Evolutionary conservation across 1,140 invertebrate genomes (phyloP).

Genomic region (Drosophila kikkawai): DNA sequence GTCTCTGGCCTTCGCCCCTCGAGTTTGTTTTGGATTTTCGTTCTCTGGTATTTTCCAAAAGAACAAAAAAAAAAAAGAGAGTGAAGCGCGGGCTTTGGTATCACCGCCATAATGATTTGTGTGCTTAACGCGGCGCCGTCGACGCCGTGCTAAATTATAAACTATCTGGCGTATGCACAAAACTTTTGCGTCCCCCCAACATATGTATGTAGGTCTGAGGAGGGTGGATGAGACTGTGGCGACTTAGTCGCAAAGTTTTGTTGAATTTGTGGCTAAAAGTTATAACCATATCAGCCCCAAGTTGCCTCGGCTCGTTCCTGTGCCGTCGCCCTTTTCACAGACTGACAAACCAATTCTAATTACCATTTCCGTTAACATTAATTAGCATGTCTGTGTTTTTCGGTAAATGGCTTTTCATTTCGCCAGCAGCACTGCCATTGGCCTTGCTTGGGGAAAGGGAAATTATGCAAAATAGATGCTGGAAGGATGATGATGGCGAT

Average conservation of each 20-base stretch:
- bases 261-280: constrained; percentile 75
- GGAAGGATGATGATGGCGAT: constrained; percentile 7
- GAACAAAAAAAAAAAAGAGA: constrained; percentile 2
- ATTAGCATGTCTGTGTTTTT: constrained; percentile 79
- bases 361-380: constrained; percentile 81
- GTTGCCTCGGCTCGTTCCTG: constrained; percentile 12
- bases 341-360: constrained; percentile 68
- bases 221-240: constrained; percentile 24
- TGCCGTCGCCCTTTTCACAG: constrained; percentile 18
- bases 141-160: constrained; percentile 75
- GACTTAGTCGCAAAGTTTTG: constrained; percentile 71
- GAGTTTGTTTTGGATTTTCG: constrained; percentile 45
- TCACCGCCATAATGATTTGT: constrained; percentile 79
- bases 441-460: constrained; percentile 31
- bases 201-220: constrained; percentile 47
- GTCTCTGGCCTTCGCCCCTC: constrained; percentile 37
- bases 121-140: constrained; percentile 70
- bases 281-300: constrained; percentile 72
- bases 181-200: constrained; percentile 56
- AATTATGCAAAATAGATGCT: constrained; percentile 60
- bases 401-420: constrained; percentile 74
- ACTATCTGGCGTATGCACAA: constrained; percentile 65
- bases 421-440: constrained; percentile 45
- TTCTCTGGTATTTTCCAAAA: constrained; percentile 26
- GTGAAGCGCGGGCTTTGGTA: constrained; percentile 45